phyloP scores from a whole-genome alignment of 2,797 vertebrate species.

The Centroberyx gerrardi region DNA sequence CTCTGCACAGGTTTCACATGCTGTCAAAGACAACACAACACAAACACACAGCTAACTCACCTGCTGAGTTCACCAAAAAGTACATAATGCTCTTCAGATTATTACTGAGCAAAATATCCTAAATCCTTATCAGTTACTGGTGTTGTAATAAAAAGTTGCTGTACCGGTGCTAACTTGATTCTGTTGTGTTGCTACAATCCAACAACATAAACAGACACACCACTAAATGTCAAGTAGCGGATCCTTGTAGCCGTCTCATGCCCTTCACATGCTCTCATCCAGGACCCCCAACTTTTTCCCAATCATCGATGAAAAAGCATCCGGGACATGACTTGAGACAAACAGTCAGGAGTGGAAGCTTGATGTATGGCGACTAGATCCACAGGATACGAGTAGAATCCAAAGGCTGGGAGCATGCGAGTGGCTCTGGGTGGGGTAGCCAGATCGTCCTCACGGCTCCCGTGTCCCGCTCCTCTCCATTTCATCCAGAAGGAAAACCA shows the following conservation, averaged over 20 bases:
- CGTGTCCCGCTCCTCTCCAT: constrained; percentile 62
- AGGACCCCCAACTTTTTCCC: constrained; percentile 5
- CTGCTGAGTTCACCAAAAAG: constrained; percentile 50
- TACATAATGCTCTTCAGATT: constrained; percentile 12
- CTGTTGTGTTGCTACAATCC: constrained; percentile 15
- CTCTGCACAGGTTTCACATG: neutral
- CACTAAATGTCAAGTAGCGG: neutral
- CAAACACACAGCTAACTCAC: constrained; percentile 58
- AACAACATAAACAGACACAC: neutral
- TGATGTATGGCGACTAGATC: constrained; percentile 38
- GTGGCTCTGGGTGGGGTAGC: constrained; percentile 65
- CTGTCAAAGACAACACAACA: constrained; percentile 2
- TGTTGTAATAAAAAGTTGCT: neutral
- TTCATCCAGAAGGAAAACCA: constrained; percentile 60
- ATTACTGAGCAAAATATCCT: constrained; percentile 18
- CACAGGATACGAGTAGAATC: constrained; percentile 35
- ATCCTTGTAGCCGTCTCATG: constrained; percentile 11
- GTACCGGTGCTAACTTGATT: neutral
- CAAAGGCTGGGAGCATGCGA: constrained; percentile 35
- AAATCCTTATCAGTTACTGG: constrained; percentile 17
- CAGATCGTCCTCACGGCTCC: constrained; percentile 61
- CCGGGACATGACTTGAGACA: constrained; percentile 37
- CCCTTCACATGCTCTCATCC: constrained; percentile 4
- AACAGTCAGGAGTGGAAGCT: constrained; percentile 39
- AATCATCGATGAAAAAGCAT: constrained; percentile 35